Evolutionary conservation across 2,888 invertebrate species (phyloP).

Genomic region (Perizoma affinitatum): DNA sequence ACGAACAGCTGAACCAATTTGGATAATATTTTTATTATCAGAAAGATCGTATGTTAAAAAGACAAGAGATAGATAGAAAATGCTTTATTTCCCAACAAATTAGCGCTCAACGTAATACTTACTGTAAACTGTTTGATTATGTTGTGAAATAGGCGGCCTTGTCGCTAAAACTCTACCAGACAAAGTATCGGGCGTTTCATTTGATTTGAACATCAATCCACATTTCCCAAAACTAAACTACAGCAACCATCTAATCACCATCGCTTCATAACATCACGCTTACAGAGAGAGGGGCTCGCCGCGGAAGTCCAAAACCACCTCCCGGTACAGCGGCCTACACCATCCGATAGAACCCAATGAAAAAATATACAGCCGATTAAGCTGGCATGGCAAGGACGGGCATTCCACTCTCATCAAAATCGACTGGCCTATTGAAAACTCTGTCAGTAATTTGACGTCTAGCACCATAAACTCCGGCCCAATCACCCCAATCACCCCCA

Average conservation of each 20-base stretch:
- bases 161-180: too few relatives aligned
- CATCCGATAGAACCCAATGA: conserved; percentile 51
- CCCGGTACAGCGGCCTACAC: conserved; percentile 69
- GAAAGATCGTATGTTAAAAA: too few relatives aligned
- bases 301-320: conserved; percentile 62
- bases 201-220: conserved; percentile 6
- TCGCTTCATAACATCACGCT: conserved; percentile 47
- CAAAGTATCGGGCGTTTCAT: too few relatives aligned
- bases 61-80: too few relatives aligned
- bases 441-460: conserved; percentile 60
- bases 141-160: too few relatives aligned
- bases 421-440: conserved; percentile 73
- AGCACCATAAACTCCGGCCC: conserved; percentile 70
- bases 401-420: conserved; percentile 77
- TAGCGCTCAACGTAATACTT: too few relatives aligned
- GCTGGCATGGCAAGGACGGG: conserved; percentile 77
- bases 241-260: conserved; percentile 29
- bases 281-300: conserved; percentile 78
- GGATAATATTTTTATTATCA: too few relatives aligned
- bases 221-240: conserved; percentile 23
- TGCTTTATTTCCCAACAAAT: too few relatives aligned
- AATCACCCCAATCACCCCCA: conserved; percentile 64
- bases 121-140: too few relatives aligned
- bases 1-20: too few relatives aligned
- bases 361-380: conserved; percentile 57